These are phyloP conservation scores for Lates calcarifer DNA, from an alignment of 2,113 vertebrate genomes.

Conservation along the genomic window DNA sequence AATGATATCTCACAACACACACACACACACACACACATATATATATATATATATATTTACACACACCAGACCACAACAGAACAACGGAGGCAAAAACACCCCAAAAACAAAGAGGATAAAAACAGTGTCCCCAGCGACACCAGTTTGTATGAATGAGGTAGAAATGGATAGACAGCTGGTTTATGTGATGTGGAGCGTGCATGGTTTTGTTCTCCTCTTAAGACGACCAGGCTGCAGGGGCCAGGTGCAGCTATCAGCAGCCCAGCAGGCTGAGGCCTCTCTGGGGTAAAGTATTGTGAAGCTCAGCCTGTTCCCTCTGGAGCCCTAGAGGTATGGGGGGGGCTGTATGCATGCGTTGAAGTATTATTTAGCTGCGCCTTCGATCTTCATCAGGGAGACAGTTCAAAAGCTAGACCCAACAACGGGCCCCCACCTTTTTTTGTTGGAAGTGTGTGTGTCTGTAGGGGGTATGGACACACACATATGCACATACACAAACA, in stretches of 20 bases:
- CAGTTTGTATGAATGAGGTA: slow-evolving; percentile 33
- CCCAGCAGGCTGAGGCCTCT: slow-evolving; percentile 70
- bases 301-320: slow-evolving; percentile 60
- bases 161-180: slow-evolving; percentile 64
- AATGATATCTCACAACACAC: slow-evolving; percentile 48
- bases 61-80: slow-evolving; percentile 20
- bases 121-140: slow-evolving; percentile 36
- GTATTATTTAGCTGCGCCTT: slow-evolving; percentile 58
- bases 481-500: slow-evolving; percentile 19
- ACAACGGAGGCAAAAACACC: background rate
- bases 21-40: background rate
- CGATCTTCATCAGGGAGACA: slow-evolving; percentile 64
- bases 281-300: slow-evolving; percentile 66
- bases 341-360: slow-evolving; percentile 48
- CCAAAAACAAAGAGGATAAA: slow-evolving; percentile 29
- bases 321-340: slow-evolving; percentile 66
- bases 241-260: slow-evolving; percentile 74
- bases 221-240: slow-evolving; percentile 42
- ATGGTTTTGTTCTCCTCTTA: slow-evolving; percentile 34
- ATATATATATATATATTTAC: slow-evolving; percentile 11
- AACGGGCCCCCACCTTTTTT: slow-evolving; percentile 7
- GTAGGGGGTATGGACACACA: background rate
- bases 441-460: slow-evolving; percentile 32
- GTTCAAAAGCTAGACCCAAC: slow-evolving; percentile 48
- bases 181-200: slow-evolving; percentile 22